Conservation (phyloP, 2,797 vertebrate species). For the Setipinna tenuifilis region DNA sequence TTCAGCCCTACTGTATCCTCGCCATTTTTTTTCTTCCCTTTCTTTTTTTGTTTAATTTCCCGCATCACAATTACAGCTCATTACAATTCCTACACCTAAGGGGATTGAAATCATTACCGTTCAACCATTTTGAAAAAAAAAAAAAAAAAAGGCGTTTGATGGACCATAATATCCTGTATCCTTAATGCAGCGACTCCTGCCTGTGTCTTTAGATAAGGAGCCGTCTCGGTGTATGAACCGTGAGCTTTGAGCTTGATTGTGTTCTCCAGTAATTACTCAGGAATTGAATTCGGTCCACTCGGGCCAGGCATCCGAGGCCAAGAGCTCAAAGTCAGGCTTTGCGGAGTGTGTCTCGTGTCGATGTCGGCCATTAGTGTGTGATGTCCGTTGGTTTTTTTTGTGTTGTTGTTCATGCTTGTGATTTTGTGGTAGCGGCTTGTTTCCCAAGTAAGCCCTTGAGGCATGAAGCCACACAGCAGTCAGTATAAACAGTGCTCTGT, state of each 20-base stretch:
- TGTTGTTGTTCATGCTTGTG: not conserved
- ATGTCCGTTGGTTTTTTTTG: not conserved
- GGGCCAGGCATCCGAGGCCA: not conserved
- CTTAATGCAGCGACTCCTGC: not conserved
- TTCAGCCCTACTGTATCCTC: not conserved
- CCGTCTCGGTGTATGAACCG: not conserved
- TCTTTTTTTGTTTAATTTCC: too few species aligned
- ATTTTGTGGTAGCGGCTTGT: not conserved
- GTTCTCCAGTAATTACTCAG: not conserved
- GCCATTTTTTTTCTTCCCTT: not conserved
- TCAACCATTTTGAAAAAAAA: not conserved
- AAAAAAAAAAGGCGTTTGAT: not conserved
- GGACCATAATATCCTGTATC: conserved; percentile 17
- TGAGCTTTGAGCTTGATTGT: not conserved
- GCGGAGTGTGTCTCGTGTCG: too few species aligned
- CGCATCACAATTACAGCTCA: conserved; percentile 19
- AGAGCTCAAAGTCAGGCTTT: not conserved
- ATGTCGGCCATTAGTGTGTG: not conserved
- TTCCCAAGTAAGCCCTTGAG: not conserved
- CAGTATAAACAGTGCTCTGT: not conserved
- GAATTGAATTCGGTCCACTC: not conserved
- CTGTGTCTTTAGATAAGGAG: conserved; percentile 22
- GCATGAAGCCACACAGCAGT: not conserved
- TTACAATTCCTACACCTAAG: conserved; percentile 4
- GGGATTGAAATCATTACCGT: conserved; percentile 20